phyloP scores from a whole-genome alignment of 2,797 vertebrate genomes.

The Microchirus variegatus region DNA sequence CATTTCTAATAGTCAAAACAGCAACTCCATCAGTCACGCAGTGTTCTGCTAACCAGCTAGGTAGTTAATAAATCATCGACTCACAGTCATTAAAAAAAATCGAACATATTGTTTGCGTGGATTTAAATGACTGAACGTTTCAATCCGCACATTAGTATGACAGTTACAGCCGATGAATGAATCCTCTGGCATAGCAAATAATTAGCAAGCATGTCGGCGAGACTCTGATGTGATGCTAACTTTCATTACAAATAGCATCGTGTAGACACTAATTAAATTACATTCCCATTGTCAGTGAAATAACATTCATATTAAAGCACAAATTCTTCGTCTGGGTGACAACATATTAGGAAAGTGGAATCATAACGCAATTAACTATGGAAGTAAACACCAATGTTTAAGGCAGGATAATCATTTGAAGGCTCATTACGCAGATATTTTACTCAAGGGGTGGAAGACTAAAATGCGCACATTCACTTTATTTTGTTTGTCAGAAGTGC shows the following conservation, averaged over 20 bases:
- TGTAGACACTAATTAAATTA: constrained; percentile 40
- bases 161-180: constrained; percentile 20
- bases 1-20: constrained; percentile 11
- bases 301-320: constrained; percentile 22
- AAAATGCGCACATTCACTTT: constrained; percentile 26
- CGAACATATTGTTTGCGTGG: not conserved
- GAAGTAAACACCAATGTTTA: constrained; percentile 36
- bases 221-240: constrained; percentile 33
- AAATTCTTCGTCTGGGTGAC: constrained; percentile 35
- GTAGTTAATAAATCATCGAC: constrained; percentile 7
- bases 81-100: not conserved
- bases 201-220: constrained; percentile 24
- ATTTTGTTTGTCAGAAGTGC: constrained; percentile 20
- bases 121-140: constrained; percentile 16
- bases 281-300: constrained; percentile 31
- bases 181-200: constrained; percentile 19
- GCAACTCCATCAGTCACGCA: constrained; percentile 10
- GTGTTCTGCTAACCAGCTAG: not conserved
- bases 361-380: constrained; percentile 41
- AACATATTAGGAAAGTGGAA: constrained; percentile 27
- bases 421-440: constrained; percentile 36
- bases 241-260: constrained; percentile 44
- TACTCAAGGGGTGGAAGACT: constrained; percentile 19
- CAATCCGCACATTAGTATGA: not conserved
- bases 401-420: constrained; percentile 24